These are phyloP conservation scores for Ochropacha duplaris DNA, from an alignment of 2,888 invertebrate genomes.

Conservation along the genomic window DNA sequence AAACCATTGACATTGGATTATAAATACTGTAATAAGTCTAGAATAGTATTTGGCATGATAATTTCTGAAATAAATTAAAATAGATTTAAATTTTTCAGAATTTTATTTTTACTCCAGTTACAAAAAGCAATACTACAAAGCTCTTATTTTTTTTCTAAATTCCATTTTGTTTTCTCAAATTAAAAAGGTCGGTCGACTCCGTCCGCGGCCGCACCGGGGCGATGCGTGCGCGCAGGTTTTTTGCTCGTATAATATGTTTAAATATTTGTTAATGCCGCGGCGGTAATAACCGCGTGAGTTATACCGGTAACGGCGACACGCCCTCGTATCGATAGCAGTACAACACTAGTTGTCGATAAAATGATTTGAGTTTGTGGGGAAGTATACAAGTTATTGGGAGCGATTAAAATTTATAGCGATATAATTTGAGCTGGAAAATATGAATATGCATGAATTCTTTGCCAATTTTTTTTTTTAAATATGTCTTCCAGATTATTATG, in stretches of 20 bases:
- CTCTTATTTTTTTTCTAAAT: neutral
- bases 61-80: neutral
- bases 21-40: neutral
- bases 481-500: too few species aligned
- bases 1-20: too few species aligned
- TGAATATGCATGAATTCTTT: too few species aligned
- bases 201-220: constrained; percentile 12
- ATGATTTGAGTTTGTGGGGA: neutral
- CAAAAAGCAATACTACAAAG: neutral
- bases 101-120: neutral
- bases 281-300: constrained; percentile 48
- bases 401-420: too few species aligned
- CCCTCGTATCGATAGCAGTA: constrained; percentile 42
- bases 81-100: neutral
- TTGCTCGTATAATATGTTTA: constrained; percentile 57
- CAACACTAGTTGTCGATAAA: constrained; percentile 12
- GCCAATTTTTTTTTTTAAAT: too few species aligned
- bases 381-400: neutral
- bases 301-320: constrained; percentile 42
- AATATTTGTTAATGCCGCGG: constrained; percentile 70
- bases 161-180: neutral
- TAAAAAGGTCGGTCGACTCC: neutral
- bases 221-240: constrained; percentile 40
- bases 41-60: neutral
- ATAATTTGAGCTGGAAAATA: too few species aligned